phyloP scores from a whole-genome alignment of 2,113 vertebrate genomes.

The Poeciliopsis retropinna region DNA sequence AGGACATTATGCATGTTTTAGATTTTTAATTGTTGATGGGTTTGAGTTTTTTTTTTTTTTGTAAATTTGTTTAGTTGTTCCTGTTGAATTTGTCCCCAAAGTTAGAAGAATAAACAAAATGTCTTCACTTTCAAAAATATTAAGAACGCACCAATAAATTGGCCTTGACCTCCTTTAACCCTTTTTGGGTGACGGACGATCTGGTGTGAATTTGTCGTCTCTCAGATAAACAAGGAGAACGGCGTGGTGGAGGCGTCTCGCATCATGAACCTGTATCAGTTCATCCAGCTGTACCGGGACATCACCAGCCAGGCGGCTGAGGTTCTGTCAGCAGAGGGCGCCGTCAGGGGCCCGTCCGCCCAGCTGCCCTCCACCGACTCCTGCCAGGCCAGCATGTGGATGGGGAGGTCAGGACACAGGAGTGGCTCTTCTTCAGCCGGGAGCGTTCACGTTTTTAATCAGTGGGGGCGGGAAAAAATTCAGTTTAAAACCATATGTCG shows the following conservation, averaged over 20 bases:
- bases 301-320: slow-evolving; percentile 92
- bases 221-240: slow-evolving; percentile 93
- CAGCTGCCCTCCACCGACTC: slow-evolving; percentile 82
- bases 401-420: slow-evolving; percentile 87
- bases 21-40: not conserved
- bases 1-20: not conserved
- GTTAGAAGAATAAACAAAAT: no score
- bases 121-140: no score
- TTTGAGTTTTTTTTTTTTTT: no score
- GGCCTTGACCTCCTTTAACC: no score
- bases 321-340: slow-evolving; percentile 80
- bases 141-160: no score
- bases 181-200: no score
- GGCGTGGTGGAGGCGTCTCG: slow-evolving; percentile 92
- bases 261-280: slow-evolving; percentile 99
- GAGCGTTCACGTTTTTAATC: no score
- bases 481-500: no score
- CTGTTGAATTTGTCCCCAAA: no score
- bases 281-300: slow-evolving; percentile 95
- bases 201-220: not conserved
- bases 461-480: no score
- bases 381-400: slow-evolving; percentile 97
- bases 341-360: slow-evolving; percentile 79
- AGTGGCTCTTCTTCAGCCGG: no score
- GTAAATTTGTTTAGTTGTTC: no score